Evolutionary conservation across 2,797 vertebrate species (phyloP).

Genomic region (Clangula hyemalis): DNA sequence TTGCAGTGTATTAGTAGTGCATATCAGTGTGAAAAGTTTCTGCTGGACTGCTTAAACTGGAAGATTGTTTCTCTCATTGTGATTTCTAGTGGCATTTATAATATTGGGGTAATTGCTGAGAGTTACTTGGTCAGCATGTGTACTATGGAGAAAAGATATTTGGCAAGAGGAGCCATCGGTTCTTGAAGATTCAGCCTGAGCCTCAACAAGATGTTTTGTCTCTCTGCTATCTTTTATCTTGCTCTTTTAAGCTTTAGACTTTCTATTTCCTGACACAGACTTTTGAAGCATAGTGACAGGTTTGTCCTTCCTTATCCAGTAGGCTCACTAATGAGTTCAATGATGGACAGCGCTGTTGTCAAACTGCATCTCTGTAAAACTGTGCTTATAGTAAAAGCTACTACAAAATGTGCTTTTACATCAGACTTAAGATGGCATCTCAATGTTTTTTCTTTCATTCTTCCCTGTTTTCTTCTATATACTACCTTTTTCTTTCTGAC

Average conservation of each 20-base stretch:
- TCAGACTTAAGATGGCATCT: neutral
- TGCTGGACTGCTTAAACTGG: neutral
- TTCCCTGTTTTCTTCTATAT: neutral
- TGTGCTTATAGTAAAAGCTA: neutral
- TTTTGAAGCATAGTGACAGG: neutral
- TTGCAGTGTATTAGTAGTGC: neutral
- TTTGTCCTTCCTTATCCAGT: neutral
- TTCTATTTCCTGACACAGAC: neutral
- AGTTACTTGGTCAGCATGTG: neutral
- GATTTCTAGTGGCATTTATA: neutral
- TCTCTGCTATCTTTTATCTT: neutral
- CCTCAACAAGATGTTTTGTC: neutral
- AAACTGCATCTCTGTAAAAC: neutral
- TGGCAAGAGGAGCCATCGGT: neutral
- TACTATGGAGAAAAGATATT: neutral
- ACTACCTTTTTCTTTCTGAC: neutral
- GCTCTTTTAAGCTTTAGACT: neutral
- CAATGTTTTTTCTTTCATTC: neutral
- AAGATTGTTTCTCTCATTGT: neutral
- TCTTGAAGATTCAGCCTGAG: neutral
- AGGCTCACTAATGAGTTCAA: neutral
- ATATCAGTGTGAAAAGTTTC: neutral
- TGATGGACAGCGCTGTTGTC: neutral
- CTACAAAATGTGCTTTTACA: neutral
- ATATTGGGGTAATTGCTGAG: neutral